Percentiles rank a stretch among this genome's conserved stretches.
These are phyloP conservation scores for Thymallus thymallus DNA, from an alignment of 2,113 vertebrate genomes.

Conservation along the genomic window DNA sequence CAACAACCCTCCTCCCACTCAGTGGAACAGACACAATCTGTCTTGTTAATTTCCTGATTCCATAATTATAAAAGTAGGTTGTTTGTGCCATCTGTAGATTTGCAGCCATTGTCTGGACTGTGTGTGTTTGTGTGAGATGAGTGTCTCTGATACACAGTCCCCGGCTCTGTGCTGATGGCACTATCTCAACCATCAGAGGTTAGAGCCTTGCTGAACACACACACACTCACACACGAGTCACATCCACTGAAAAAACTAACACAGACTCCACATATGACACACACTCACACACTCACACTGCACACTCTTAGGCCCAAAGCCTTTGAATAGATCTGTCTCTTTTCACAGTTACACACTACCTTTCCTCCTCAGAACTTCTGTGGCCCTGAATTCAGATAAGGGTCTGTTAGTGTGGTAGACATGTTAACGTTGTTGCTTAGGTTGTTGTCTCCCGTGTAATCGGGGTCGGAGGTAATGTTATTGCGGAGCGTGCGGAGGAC, in stretches of 20 bases:
- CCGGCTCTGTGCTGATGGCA: constrained; percentile 52
- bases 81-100: constrained; percentile 62
- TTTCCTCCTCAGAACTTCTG: background rate
- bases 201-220: constrained; percentile 26
- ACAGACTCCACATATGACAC: constrained; percentile 24
- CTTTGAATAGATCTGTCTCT: constrained; percentile 8
- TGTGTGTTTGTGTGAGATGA: constrained; percentile 64
- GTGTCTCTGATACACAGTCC: constrained; percentile 48
- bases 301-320: constrained; percentile 11
- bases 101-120: constrained; percentile 62
- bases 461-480: constrained; percentile 21
- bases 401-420: constrained; percentile 1
- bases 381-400: constrained; percentile 7
- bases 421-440: background rate
- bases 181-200: constrained; percentile 60
- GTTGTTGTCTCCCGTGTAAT: background rate
- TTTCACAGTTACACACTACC: background rate
- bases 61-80: constrained; percentile 69
- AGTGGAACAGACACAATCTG: constrained; percentile 45
- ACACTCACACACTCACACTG: background rate
- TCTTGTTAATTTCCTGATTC: constrained; percentile 69
- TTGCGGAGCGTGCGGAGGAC: constrained; percentile 34
- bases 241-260: constrained; percentile 10
- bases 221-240: background rate
- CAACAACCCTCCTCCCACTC: constrained; percentile 21